phyloP scores from a whole-genome alignment of 1,140 invertebrate genomes.

The Cardiocondyla obscurior region DNA sequence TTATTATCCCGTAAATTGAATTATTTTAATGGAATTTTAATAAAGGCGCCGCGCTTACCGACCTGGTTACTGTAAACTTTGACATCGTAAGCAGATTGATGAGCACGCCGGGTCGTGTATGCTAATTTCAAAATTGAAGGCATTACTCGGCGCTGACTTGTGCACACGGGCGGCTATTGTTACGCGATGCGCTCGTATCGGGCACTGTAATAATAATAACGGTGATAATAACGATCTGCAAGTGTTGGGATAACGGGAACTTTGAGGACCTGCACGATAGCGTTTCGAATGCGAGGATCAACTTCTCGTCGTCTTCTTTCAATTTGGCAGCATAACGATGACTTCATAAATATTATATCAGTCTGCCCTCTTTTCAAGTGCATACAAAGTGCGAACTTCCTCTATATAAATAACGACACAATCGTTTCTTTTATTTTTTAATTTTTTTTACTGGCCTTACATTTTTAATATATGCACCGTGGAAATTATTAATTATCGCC shows the following conservation, averaged over 20 bases:
- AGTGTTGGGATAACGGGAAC: conserved; percentile 44
- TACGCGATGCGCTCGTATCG: conserved; percentile 34
- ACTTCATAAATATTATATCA: conserved; percentile 11
- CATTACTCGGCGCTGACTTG: not conserved
- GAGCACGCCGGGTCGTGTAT: not conserved
- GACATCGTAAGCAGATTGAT: not conserved
- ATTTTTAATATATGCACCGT: not conserved
- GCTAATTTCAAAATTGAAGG: conserved; percentile 53
- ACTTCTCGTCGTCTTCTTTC: not conserved
- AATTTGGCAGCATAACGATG: not conserved
- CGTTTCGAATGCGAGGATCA: not conserved
- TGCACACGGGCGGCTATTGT: conserved; percentile 37
- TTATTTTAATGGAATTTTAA: conserved; percentile 4
- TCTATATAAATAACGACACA: not conserved
- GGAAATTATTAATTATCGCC: not conserved
- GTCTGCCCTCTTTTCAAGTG: not conserved
- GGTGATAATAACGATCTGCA: conserved; percentile 52
- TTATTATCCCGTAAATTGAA: not conserved
- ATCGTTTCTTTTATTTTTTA: not conserved
- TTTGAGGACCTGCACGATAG: not conserved
- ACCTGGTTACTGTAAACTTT: conserved; percentile 1
- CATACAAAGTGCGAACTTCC: not conserved
- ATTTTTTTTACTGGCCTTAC: not conserved
- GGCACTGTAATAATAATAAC: conserved; percentile 51
- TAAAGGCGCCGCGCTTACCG: not conserved